Conservation (phyloP, 2,797 vertebrate genomes). For the Phyllotis vaccarum region DNA sequence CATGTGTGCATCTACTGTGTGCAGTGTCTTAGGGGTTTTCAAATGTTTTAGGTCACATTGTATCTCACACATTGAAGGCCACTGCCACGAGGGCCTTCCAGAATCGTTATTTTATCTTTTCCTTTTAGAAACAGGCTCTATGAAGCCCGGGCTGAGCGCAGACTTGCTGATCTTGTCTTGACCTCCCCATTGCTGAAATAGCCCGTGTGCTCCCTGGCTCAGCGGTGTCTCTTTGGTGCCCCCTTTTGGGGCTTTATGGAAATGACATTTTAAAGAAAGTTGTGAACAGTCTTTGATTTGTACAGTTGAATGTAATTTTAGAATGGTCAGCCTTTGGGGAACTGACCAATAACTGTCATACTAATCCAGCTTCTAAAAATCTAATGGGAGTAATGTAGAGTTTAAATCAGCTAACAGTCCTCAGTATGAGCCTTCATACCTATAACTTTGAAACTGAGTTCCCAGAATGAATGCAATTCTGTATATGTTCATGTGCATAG, state of each 20-base stretch:
- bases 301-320: neutral
- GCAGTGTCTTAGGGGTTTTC: neutral
- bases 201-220: neutral
- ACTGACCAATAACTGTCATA: neutral
- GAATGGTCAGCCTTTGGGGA: neutral
- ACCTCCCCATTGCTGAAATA: neutral
- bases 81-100: rapidly evolving
- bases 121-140: neutral
- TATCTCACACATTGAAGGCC: neutral
- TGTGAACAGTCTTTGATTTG: neutral
- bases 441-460: neutral
- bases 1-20: neutral
- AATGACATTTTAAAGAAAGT: neutral
- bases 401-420: neutral
- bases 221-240: neutral
- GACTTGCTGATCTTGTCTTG: neutral
- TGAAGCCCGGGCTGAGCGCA: neutral
- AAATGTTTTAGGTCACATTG: neutral
- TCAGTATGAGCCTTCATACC: neutral
- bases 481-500: rapidly evolving
- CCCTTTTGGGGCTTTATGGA: neutral
- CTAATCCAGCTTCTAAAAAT: neutral
- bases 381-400: too few relatives aligned
- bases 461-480: rapidly evolving
- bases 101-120: neutral